Evolutionary conservation across 2,113 vertebrate genomes (phyloP).

Genomic region (rat (Rattus norvegicus)): DNA sequence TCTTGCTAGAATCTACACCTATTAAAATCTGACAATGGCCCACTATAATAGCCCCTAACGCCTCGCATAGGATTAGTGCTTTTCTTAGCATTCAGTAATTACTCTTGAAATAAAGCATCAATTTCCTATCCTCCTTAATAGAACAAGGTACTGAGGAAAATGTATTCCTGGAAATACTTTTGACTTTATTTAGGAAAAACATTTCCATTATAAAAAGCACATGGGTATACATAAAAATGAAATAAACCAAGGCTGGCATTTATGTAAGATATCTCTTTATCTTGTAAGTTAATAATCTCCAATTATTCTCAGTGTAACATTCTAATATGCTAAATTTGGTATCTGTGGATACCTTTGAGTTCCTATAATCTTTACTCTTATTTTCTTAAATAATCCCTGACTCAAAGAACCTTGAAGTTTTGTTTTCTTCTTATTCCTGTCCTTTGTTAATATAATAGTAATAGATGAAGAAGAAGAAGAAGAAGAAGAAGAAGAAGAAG

Average conservation of each 20-base stretch:
- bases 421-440: background rate
- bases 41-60: background rate
- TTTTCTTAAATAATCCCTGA: slow-evolving; percentile 56
- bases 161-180: background rate
- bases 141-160: background rate
- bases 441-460: background rate
- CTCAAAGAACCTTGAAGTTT: background rate
- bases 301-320: background rate
- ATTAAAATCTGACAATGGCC: background rate
- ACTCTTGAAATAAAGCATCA: background rate
- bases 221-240: background rate
- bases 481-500: background rate
- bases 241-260: background rate
- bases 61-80: background rate
- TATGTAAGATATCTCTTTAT: background rate
- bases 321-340: background rate
- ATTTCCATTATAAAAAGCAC: background rate
- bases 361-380: slow-evolving; percentile 17
- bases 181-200: background rate
- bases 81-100: background rate
- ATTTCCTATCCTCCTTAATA: background rate
- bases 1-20: background rate
- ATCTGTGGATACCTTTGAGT: slow-evolving; percentile 17
- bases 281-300: background rate
- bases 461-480: background rate